Base-by-base conservation (phyloP, 2,888 invertebrate species). In the Heteropelma amictum region DNA sequence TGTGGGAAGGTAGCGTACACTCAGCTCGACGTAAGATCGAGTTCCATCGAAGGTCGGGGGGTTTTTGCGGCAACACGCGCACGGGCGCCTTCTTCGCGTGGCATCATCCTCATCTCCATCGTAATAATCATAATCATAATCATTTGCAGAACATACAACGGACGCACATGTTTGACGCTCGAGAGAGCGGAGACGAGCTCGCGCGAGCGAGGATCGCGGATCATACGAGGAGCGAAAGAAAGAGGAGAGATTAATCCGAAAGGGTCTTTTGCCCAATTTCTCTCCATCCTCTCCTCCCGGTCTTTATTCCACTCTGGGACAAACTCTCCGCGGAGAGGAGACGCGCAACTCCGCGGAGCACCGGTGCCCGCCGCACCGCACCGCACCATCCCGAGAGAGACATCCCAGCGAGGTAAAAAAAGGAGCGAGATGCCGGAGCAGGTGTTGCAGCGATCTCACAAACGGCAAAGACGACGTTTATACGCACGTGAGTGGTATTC, bases 31-130 rank as follows among this genome's bases (percentile, higher is more conserved):
- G 75, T 72, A 70, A 79, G 82, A 82, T 82, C 75, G 76, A 79
- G 79, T 80, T 78, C 78, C 79, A 79, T 74, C 63, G 79, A 80
- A 80, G 78, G 79, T 80, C 79, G 77, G 65, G n/a, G n/a, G n/a
- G n/a, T n/a, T n/a, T n/a, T n/a, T n/a, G n/a, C n/a, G 3, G n/a
- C n/a, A n/a, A n/a, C n/a, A n/a, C n/a, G n/a, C n/a, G n/a, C n/a
- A n/a, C n/a, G n/a, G n/a, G n/a, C n/a, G n/a, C n/a, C n/a, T n/a
- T n/a, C n/a, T n/a, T n/a, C n/a, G n/a, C n/a, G n/a, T n/a, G n/a
- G n/a, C n/a, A n/a, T n/a, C n/a, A n/a, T n/a, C n/a, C n/a, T n/a
- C n/a, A n/a, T n/a, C n/a, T n/a, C n/a, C n/a, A n/a, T n/a, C n/a
- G n/a, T n/a, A n/a, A n/a, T n/a, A n/a, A n/a, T n/a, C n/a, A n/a